Base-by-base conservation (phyloP, 1,140 invertebrate genomes). In the Pentalonia nigronervosa region DNA sequence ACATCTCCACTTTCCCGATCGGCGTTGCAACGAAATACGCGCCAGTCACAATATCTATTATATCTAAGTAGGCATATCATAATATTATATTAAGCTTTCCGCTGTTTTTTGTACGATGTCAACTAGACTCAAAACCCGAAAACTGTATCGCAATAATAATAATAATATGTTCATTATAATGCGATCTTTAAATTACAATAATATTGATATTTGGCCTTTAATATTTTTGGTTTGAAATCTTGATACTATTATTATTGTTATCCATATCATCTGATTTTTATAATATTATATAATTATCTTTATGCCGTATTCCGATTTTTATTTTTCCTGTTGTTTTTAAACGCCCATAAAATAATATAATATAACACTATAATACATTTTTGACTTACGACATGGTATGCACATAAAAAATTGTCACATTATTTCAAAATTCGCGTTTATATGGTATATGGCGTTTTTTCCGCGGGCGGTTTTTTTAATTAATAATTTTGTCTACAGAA, bases 401-500 rank as follows among this genome's bases (percentile, higher is more conserved):
- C 14, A 11, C 30, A 53, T 87, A 48, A 87, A 87, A 76, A 87
- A 41, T 45, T 84, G 41, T 84, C 41, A 41, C n/a, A 84, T 87
- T 48, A 47, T 87, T 76, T 76, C 34, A 83, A 86, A 41, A 36
- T 89, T 4, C 7, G n/a, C 30, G n/a, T 88, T 50, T 88, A 9
- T 34, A 34, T 47, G 81, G 21, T 20, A 36, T 9, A 45, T 25
- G 21, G 14, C 17, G 11, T 47, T 11, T 86, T 86, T 86, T 0
- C 45, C 45, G n/a, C 60, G 30, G 14, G 60, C 60, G 41, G 23
- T 86, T 45, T 47, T 7, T 30, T 86, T 86, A 86, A 86, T 86
- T 86, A 86, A 86, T 86, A 86, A n/a, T 86, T 86, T 86, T 86
- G 25, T 86, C 25, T 30, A 45, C 36, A 7, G 25, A 86, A 86